A percentile compares a stretch with the other conserved stretches of the same genome.
Conservation (phyloP, 2,888 invertebrate species). For the Pyrocoelia pectoralis region DNA sequence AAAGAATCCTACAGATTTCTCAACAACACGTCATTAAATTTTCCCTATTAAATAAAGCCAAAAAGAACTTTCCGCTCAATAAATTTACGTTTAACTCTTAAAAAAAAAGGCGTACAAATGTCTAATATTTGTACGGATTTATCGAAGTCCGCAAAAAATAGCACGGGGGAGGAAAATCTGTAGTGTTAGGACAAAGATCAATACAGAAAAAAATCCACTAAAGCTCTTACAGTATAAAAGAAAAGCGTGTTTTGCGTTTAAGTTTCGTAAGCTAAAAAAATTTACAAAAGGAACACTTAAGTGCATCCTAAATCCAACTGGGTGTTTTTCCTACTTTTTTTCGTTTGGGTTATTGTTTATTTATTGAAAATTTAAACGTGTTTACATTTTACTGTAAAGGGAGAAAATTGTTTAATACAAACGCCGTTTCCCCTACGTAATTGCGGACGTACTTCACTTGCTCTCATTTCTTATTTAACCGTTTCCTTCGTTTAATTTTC, state of each 20-base stretch:
- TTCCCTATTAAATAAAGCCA: neutral
- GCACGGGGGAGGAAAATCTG: conserved; percentile 3
- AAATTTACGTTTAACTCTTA: neutral
- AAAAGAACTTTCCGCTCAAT: neutral
- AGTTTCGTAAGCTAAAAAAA: neutral
- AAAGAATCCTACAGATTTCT: conserved; percentile 38
- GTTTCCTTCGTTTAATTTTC: conserved; percentile 34
- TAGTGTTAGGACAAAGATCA: conserved; percentile 5
- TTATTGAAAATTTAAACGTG: neutral
- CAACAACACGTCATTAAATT: conserved; percentile 12
- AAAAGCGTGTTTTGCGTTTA: neutral
- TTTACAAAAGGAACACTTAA: neutral
- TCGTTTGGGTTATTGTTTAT: neutral
- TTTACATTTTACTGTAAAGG: too few species aligned
- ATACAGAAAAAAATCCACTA: neutral
- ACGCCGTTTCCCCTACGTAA: conserved; percentile 27
- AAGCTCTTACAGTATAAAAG: neutral
- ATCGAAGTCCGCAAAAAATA: neutral
- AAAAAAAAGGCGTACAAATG: neutral
- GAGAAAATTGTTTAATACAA: neutral
- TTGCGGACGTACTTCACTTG: conserved; percentile 27
- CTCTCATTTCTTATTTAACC: conserved; percentile 33
- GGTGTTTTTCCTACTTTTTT: neutral
- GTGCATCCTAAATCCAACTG: neutral
- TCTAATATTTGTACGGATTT: neutral